Evolutionary conservation across 1,140 invertebrate genomes (phyloP), one percentile per base, ranked within the genome.

Genomic region (Polypedilum vanderplanki): DNA sequence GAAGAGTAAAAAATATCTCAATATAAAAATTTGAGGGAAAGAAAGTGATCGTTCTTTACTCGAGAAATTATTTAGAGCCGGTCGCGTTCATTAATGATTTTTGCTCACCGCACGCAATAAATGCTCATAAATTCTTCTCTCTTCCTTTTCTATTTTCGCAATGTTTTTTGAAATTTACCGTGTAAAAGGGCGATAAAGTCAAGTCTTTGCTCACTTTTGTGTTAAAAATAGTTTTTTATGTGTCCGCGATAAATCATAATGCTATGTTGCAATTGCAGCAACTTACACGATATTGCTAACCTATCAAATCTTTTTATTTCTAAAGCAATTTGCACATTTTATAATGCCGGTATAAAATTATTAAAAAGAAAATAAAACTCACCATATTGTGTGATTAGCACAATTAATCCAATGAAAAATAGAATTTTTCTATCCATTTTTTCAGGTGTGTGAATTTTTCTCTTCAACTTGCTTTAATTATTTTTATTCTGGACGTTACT

Each of bases 391-490:
- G 46, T 57, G 46, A 57, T 57, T 57, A 57, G 46, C 46, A 57
- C 46, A 57, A 57, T 57, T 57, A 57, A 57, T 57, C 46, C 46
- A 57, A 57, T 57, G 12, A n/a, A 57, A 12, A 57, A 15, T 57
- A 57, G n/a, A n/a, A 57, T n/a, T 57, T 57, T 57, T 57, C n/a
- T 57, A 57, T 57, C 46, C 46, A 57, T 57, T n/a, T 57, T n/a
- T 33, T n/a, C n/a, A n/a, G n/a, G 24, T 33, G 24, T 33, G 24
- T 33, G 12, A 57, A 57, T 57, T 57, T 57, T 46, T n/a, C n/a
- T n/a, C n/a, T 46, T 46, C 9, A 12, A 57, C n/a, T 57, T n/a
- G 12, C n/a, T 57, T 57, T 57, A n/a, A n/a, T 12, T 57, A 57
- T 57, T 57, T 57, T 3, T 10, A 10, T 46, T 15, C 10, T 57